Percentiles rank a stretch among this genome's conserved stretches.
phyloP scores from a whole-genome alignment of 2,797 vertebrate species.

The Dicrostonyx torquatus region DNA sequence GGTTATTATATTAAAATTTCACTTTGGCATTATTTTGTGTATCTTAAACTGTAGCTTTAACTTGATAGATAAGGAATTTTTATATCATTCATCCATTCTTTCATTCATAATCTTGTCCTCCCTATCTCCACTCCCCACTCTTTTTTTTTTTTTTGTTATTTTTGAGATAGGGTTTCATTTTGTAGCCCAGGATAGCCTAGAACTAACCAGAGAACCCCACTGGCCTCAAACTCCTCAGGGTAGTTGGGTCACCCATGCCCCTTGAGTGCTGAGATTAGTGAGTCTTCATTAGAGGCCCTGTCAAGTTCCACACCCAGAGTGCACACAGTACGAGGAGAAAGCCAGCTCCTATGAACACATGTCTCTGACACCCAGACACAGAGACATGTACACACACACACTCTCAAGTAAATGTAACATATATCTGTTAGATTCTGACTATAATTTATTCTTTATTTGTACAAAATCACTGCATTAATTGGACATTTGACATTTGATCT shows the following conservation, averaged over 20 bases:
- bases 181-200: not conserved
- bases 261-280: not conserved
- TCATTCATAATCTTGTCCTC: not conserved
- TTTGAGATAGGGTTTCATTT: not conserved
- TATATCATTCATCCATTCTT: not conserved
- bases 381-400: not conserved
- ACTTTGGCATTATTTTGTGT: slow-evolving; percentile 58
- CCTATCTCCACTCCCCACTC: no score
- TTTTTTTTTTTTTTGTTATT: not conserved
- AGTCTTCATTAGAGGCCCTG: not conserved
- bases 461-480: slow-evolving; percentile 38
- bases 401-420: not conserved
- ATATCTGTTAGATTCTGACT: not conserved
- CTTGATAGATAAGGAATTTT: slow-evolving; percentile 28
- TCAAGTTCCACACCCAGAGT: not conserved
- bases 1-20: slow-evolving; percentile 58
- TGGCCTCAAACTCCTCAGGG: not conserved
- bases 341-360: not conserved
- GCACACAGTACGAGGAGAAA: not conserved
- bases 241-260: not conserved
- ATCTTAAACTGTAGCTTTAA: slow-evolving; percentile 54
- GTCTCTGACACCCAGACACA: not conserved
- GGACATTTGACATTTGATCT: slow-evolving; percentile 56
- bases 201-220: not conserved
- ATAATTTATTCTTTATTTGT: slow-evolving; percentile 58